Percentiles rank a stretch among this genome's conserved stretches.
These are phyloP conservation scores for Eremophila alpestris DNA, from an alignment of 2,797 vertebrate genomes.

Conservation along the genomic window DNA sequence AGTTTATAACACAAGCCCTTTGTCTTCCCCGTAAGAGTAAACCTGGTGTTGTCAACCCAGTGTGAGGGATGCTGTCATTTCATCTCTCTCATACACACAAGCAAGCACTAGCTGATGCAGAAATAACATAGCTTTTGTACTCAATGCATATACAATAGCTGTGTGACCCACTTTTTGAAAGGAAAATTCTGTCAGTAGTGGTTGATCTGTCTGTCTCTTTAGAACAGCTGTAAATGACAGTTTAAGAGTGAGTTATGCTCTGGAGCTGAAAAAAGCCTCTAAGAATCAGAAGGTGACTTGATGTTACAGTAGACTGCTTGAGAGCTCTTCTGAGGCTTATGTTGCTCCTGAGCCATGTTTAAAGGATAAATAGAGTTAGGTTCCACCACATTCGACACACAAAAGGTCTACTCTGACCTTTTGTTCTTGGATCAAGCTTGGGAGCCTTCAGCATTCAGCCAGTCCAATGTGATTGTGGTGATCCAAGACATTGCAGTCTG, in stretches of 20 bases:
- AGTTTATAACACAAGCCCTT: neutral
- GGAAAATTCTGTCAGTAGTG: neutral
- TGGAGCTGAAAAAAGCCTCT: neutral
- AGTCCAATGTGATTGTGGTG: neutral
- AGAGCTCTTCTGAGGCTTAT: neutral
- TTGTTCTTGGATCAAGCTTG: neutral
- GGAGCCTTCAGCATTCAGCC: neutral
- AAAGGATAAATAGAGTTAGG: neutral
- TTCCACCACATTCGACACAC: neutral
- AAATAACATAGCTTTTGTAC: neutral
- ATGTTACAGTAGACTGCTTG: neutral
- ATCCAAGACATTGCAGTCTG: neutral
- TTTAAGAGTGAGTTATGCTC: rapidly evolving
- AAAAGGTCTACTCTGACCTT: neutral
- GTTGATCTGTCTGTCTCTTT: neutral
- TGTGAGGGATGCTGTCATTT: neutral
- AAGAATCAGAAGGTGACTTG: rapidly evolving
- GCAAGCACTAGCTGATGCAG: neutral
- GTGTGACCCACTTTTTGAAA: neutral
- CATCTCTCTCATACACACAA: rapidly evolving
- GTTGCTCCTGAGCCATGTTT: neutral
- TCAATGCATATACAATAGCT: neutral
- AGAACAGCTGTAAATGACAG: neutral
- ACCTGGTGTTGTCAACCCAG: neutral
- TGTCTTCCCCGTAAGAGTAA: neutral